Percentiles rank a stretch among this genome's conserved stretches.
phyloP scores from a whole-genome alignment of 2,113 vertebrate species.

The Mus spicilegus region DNA sequence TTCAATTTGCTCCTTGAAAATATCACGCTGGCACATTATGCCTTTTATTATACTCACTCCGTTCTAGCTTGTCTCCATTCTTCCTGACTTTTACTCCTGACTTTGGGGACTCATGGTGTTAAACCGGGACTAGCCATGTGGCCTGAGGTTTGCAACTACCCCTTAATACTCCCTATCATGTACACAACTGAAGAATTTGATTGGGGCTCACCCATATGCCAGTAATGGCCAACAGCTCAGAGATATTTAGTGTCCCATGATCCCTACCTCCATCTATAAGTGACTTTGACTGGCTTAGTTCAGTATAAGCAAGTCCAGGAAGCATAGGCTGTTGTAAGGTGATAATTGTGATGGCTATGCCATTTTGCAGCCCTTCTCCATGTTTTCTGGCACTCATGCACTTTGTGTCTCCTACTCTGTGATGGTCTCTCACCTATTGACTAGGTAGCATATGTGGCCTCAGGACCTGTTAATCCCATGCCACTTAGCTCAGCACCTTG shows the following conservation, averaged over 20 bases:
- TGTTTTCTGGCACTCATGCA: background rate
- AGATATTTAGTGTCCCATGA: no score
- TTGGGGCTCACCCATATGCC: no score
- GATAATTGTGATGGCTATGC: background rate
- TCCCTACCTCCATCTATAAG: background rate
- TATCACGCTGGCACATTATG: no score
- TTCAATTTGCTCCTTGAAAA: background rate
- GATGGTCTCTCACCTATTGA: background rate
- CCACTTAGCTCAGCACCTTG: background rate
- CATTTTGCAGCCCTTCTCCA: background rate
- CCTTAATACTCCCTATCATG: no score
- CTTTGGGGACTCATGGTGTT: background rate
- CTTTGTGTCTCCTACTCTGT: background rate
- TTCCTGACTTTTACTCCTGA: background rate
- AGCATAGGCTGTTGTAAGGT: no score
- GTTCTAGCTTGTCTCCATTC: background rate
- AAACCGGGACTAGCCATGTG: background rate
- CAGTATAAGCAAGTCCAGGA: background rate
- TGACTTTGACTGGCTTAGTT: background rate
- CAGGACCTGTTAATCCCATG: rapidly evolving
- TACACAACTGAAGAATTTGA: background rate
- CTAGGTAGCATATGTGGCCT: background rate
- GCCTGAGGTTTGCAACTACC: background rate
- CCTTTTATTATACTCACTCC: no score
- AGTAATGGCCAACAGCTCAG: background rate